These are phyloP conservation scores for Chromoteleia sp. DNA, from an alignment of 2,888 invertebrate genomes.

Conservation along the genomic window DNA sequence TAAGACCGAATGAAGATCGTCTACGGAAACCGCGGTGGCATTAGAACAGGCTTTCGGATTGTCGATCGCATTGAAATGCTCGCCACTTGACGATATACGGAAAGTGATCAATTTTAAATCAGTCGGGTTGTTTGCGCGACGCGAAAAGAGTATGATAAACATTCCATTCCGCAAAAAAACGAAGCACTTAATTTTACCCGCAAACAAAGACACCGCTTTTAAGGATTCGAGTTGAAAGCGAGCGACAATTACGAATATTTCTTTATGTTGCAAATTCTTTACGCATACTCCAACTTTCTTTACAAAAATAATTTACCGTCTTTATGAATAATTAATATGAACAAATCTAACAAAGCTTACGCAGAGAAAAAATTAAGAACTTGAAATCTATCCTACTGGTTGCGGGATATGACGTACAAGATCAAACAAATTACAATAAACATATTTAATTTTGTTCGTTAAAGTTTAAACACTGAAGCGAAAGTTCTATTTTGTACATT, in stretches of 20 bases:
- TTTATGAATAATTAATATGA: too few relatives aligned
- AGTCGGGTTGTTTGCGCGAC: constrained; percentile 15
- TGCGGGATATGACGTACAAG: too few relatives aligned
- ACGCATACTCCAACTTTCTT: not conserved
- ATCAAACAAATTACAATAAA: too few relatives aligned
- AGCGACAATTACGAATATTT: constrained; percentile 5
- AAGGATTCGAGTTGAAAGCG: not conserved
- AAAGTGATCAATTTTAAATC: constrained; percentile 28
- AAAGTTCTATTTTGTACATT: too few relatives aligned
- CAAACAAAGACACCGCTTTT: not conserved
- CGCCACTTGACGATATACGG: constrained; percentile 14
- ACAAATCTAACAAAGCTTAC: too few relatives aligned
- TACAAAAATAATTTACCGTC: too few relatives aligned
- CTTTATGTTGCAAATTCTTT: constrained; percentile 1
- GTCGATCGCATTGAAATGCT: constrained; percentile 16
- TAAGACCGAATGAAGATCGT: constrained; percentile 53
- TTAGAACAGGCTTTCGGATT: constrained; percentile 15
- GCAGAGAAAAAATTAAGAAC: too few relatives aligned
- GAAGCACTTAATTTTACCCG: not conserved
- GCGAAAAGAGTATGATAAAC: constrained; percentile 1
- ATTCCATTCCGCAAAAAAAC: not conserved
- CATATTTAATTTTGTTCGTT: too few relatives aligned
- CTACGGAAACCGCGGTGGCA: constrained; percentile 15
- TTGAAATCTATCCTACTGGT: too few relatives aligned
- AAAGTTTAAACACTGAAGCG: too few relatives aligned